Evolutionary conservation across 2,113 vertebrate genomes (phyloP).

Genomic region (Okapia johnstoni): DNA sequence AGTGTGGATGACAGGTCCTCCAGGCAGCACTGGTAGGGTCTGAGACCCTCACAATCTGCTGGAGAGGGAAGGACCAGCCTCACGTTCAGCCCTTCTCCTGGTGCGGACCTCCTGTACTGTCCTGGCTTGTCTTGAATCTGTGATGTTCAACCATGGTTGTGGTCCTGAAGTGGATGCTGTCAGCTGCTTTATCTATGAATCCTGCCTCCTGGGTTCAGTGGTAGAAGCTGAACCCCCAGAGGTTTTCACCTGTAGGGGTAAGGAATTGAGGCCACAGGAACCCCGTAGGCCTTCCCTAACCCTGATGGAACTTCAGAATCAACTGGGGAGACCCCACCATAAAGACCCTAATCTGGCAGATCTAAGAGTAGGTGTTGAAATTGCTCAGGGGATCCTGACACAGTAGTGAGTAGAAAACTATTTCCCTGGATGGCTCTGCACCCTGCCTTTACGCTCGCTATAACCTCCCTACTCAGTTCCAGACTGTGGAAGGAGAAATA

Average conservation of each 20-base stretch:
- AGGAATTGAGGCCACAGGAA: neutral
- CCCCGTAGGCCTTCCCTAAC: neutral
- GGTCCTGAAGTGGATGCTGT: neutral
- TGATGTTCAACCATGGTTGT: neutral
- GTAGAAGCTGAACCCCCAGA: neutral
- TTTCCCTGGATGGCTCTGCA: neutral
- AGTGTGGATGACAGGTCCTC: neutral
- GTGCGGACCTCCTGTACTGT: accelerated
- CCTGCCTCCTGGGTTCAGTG: neutral
- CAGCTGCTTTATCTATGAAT: neutral
- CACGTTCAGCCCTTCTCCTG: accelerated
- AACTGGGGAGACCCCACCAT: neutral
- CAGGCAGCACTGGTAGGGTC: neutral
- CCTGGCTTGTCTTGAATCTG: neutral
- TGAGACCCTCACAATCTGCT: neutral
- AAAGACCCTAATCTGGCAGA: neutral
- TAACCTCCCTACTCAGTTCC: neutral
- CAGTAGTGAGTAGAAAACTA: neutral
- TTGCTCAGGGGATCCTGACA: neutral
- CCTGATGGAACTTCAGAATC: neutral
- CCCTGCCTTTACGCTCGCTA: neutral
- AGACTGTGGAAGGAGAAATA: neutral
- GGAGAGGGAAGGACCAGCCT: neutral
- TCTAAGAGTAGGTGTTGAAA: neutral
- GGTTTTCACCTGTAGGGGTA: neutral